These are phyloP conservation scores for Camponotus vicinus DNA, from an alignment of 1,140 invertebrate species.

Conservation along the genomic window DNA sequence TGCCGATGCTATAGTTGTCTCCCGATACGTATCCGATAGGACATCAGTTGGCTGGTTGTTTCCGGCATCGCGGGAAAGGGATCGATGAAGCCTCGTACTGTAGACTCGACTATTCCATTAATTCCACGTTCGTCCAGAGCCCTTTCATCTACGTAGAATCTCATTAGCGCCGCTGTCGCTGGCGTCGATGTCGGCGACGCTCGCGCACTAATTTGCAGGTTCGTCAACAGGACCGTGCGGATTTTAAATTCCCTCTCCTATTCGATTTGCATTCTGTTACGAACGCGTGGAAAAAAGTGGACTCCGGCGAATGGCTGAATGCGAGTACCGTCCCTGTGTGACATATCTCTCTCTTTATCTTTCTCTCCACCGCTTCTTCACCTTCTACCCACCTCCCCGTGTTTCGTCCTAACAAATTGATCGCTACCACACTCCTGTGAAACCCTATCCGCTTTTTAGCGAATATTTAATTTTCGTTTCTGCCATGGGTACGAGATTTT, in stretches of 20 bases:
- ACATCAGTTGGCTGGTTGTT: constrained; percentile 48
- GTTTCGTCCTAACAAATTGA: constrained; percentile 58
- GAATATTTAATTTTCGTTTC: constrained; percentile 62
- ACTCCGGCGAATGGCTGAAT: constrained; percentile 29
- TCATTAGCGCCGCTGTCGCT: constrained; percentile 61
- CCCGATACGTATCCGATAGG: constrained; percentile 46
- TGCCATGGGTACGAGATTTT: constrained; percentile 50
- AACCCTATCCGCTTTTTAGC: constrained; percentile 48
- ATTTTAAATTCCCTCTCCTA: constrained; percentile 62
- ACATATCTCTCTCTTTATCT: not conserved
- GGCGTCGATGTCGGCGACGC: constrained; percentile 58
- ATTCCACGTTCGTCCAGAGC: constrained; percentile 72
- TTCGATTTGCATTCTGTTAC: constrained; percentile 65
- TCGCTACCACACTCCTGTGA: constrained; percentile 49
- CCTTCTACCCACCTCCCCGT: not conserved
- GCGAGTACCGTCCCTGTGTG: constrained; percentile 44
- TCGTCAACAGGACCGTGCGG: constrained; percentile 63
- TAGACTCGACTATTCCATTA: constrained; percentile 78
- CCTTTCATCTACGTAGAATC: constrained; percentile 68
- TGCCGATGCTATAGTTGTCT: constrained; percentile 26
- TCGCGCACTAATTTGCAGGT: constrained; percentile 65
- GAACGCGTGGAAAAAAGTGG: constrained; percentile 39
- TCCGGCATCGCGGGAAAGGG: constrained; percentile 50
- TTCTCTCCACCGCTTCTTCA: not conserved
- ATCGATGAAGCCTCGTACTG: constrained; percentile 65